These are phyloP conservation scores for Melanerpes formicivorus DNA, from an alignment of 2,113 vertebrate genomes.

Conservation along the genomic window DNA sequence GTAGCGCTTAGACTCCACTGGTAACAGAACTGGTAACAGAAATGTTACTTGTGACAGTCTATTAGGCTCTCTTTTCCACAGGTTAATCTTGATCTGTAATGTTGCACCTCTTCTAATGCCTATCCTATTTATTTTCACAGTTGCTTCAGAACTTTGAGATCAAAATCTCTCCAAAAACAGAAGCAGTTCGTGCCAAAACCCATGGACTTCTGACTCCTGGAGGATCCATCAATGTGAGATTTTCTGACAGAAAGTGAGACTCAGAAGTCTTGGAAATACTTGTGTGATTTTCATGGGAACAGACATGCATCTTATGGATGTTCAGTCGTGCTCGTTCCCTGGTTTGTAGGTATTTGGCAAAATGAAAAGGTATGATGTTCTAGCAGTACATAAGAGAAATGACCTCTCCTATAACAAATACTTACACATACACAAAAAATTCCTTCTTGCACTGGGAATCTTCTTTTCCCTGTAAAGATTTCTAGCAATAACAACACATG, in stretches of 20 bases:
- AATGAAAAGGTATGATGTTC: not conserved
- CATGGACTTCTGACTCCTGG: slow-evolving; percentile 87
- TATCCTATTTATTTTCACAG: slow-evolving; percentile 68
- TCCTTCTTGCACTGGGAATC: not conserved
- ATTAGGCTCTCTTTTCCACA: not conserved
- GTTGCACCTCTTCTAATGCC: slow-evolving; percentile 16
- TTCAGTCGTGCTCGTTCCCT: not conserved
- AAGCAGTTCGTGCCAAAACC: slow-evolving; percentile 84
- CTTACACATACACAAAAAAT: not conserved
- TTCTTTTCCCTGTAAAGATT: not conserved
- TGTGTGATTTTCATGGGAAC: not conserved
- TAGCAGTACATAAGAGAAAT: not conserved
- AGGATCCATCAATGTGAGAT: slow-evolving; percentile 81
- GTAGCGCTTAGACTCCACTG: not conserved
- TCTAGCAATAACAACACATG: not conserved
- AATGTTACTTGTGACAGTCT: not conserved
- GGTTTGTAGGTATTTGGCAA: not conserved
- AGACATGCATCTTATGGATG: not conserved
- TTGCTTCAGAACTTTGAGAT: slow-evolving; percentile 89
- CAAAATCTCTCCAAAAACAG: slow-evolving; percentile 75
- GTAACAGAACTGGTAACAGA: not conserved
- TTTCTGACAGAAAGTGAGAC: slow-evolving; percentile 79
- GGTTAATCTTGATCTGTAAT: not conserved
- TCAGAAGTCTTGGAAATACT: not conserved
- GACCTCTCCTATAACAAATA: not conserved